Evolutionary conservation across 2,888 invertebrate species (phyloP).

Genomic region (Acrobasis suavella): DNA sequence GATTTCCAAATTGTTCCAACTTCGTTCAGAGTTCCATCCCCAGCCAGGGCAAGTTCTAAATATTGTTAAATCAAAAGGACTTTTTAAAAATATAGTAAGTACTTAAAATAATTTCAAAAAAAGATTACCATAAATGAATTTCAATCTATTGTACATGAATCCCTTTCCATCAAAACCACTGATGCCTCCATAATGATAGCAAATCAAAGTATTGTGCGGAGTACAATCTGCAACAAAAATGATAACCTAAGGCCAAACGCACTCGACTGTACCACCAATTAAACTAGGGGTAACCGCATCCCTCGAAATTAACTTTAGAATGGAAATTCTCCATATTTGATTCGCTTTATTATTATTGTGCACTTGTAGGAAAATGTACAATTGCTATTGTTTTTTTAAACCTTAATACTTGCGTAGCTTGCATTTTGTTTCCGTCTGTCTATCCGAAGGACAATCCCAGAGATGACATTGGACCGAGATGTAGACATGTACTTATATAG

Average conservation of each 20-base stretch:
- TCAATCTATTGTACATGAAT: background rate
- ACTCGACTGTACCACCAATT: conserved; percentile 4
- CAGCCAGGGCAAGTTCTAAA: too few species aligned
- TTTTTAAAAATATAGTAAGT: too few species aligned
- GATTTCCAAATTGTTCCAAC: too few species aligned
- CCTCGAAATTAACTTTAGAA: conserved; percentile 7
- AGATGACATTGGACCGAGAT: too few species aligned
- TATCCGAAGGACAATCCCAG: too few species aligned
- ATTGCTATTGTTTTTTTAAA: background rate
- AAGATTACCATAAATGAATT: background rate
- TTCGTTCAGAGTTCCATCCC: too few species aligned
- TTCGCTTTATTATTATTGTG: background rate
- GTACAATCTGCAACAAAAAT: conserved; percentile 8
- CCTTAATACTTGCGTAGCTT: background rate
- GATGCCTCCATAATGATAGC: background rate
- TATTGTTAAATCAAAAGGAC: too few species aligned
- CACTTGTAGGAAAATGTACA: background rate
- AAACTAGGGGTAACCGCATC: conserved; percentile 16
- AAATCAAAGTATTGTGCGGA: background rate
- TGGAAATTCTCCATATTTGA: conserved; percentile 5
- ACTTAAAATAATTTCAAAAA: too few species aligned
- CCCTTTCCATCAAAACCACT: background rate
- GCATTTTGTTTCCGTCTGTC: too few species aligned
- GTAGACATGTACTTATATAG: too few species aligned
- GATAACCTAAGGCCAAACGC: conserved; percentile 13